A percentile compares a stretch with the other conserved stretches of the same genome.
These are phyloP conservation scores for Acromyrmex echinatior DNA, from an alignment of 1,140 invertebrate genomes.

Conservation along the genomic window DNA sequence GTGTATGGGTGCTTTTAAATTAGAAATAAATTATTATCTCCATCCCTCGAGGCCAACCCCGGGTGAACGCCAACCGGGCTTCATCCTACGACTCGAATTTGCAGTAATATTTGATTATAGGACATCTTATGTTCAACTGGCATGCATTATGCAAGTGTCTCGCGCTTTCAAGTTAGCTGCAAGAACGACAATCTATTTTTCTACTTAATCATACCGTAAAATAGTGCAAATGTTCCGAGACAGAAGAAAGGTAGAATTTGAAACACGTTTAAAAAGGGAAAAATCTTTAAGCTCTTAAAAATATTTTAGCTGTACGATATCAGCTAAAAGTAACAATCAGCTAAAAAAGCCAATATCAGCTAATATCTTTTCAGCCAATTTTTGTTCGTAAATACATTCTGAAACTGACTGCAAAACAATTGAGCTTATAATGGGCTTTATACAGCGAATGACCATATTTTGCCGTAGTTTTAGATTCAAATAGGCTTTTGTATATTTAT, in stretches of 20 bases:
- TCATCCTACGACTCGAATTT: conserved; percentile 36
- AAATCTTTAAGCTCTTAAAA: not conserved
- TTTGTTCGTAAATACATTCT: no score
- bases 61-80: not conserved
- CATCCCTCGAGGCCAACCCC: conserved; percentile 5
- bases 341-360: no score
- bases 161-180: not conserved
- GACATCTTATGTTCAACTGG: conserved; percentile 9
- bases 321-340: no score
- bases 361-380: no score
- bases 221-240: not conserved
- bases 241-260: not conserved
- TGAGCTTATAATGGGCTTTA: no score
- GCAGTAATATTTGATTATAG: conserved; percentile 38
- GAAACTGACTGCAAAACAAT: no score
- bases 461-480: no score
- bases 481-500: no score
- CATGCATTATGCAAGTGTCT: not conserved
- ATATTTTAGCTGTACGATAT: no score
- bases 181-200: conserved; percentile 13
- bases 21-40: conserved; percentile 64
- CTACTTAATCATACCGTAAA: conserved; percentile 15
- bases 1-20: conserved; percentile 53
- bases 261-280: not conserved
- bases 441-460: no score